These are phyloP conservation scores for Tetramorium bicarinatum DNA, from an alignment of 2,888 invertebrate genomes.

Conservation along the genomic window DNA sequence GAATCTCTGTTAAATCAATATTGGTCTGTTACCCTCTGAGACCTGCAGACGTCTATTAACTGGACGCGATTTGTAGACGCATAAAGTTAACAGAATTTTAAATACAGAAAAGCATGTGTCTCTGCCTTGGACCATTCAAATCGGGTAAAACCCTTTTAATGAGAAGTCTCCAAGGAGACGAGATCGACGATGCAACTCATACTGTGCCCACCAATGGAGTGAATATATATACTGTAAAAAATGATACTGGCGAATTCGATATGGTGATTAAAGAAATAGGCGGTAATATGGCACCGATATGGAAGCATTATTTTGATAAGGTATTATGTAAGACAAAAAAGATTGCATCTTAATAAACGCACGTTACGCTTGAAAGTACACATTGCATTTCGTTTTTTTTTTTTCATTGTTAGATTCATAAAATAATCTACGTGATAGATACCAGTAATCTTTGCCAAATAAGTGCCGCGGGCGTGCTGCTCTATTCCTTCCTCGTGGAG, in stretches of 20 bases:
- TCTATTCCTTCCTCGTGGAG: slow-evolving; percentile 92
- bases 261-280: slow-evolving; percentile 92
- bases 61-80: background rate
- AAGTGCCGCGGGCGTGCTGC: slow-evolving; percentile 93
- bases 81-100: background rate
- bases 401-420: slow-evolving; percentile 75
- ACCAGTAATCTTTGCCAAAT: slow-evolving; percentile 95
- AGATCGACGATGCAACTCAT: slow-evolving; percentile 92
- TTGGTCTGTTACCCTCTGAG: background rate
- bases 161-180: slow-evolving; percentile 91
- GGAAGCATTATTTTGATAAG: slow-evolving; percentile 92
- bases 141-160: slow-evolving; percentile 94
- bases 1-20: slow-evolving; percentile 70
- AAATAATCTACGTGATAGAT: slow-evolving; percentile 93
- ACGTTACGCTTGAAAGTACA: background rate
- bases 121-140: slow-evolving; percentile 93
- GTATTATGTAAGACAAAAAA: slow-evolving; percentile 54
- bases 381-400: background rate
- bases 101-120: slow-evolving; percentile 82
- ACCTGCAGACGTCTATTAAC: background rate
- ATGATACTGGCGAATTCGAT: slow-evolving; percentile 87
- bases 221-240: slow-evolving; percentile 90
- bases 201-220: slow-evolving; percentile 94
- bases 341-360: background rate
- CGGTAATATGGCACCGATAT: slow-evolving; percentile 93